Evolutionary conservation across 2,113 vertebrate genomes (phyloP), one percentile per base, ranked within the genome.

Genomic region (Athene cunicularia): DNA sequence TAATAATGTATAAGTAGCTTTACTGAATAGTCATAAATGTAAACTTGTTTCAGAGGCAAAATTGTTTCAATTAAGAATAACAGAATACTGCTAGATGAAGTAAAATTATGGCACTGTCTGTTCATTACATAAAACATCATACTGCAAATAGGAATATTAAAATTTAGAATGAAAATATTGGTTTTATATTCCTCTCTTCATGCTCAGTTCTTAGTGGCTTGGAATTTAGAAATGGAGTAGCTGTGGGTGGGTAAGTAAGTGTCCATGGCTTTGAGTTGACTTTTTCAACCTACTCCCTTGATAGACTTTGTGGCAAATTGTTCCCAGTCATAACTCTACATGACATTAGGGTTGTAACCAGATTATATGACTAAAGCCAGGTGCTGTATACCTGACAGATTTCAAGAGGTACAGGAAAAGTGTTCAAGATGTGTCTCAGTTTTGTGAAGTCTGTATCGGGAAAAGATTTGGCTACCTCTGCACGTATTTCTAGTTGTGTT

Each of bases 31-130:
- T 80, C 64, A 39, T 79, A 84, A 95, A 64, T 67, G 43, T 81
- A 63, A 94, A 80, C 37, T 75, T 84, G 8, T 85, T 96, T 94
- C 37, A 32, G 37, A 84, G 10, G 18, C 62, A 80, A 83, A 88
- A 67, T 80, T 68, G 26, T 91, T 91, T 94, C 91, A 86, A 26
- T 88, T 82, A 88, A 82, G 71, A 64, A 37, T 79, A 87, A 90
- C 49, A 20, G 47, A 90, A 86, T 68, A 56, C 39, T 82, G 11
- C 35, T 82, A 49, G 43, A 71, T 75, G 43, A 88, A 90, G 23
- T 56, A 79, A 94, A 90, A 68, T 90, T 41, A 39, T 68, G 24
- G 5, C 39, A 50, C n/a, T 88, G 33, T 28, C 15, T 73, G 16
- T 84, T 81, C 33, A 32, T 83, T 56, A 45, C 30, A 58, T 58